Percentiles rank a stretch among this genome's conserved stretches.
Conservation (phyloP, 2,888 invertebrate species). For the Hyppa rectilinea region DNA sequence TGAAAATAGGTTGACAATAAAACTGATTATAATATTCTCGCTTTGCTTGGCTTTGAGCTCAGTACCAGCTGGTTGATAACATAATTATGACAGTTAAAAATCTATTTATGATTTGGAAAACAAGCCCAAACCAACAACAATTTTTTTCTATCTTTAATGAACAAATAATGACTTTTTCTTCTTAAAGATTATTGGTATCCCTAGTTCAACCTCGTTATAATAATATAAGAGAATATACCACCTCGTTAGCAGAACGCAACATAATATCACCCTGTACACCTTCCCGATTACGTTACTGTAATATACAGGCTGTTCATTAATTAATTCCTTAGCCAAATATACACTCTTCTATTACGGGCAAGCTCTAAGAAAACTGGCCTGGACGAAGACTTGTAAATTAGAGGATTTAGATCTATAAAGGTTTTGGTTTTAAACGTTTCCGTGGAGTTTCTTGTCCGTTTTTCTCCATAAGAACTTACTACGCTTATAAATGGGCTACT, state of each 20-base stretch:
- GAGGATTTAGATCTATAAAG: neutral
- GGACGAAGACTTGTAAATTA: neutral
- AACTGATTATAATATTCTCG: neutral
- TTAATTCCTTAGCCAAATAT: slow-evolving; percentile 36
- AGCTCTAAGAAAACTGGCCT: slow-evolving; percentile 9
- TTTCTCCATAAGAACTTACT: too few species aligned
- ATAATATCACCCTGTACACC: slow-evolving; percentile 49
- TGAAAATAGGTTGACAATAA: too few species aligned
- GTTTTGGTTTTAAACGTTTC: too few species aligned
- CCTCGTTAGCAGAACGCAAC: slow-evolving; percentile 54
- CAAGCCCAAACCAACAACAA: too few species aligned
- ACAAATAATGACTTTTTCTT: neutral
- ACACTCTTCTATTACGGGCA: neutral
- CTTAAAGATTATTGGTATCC: slow-evolving; percentile 6
- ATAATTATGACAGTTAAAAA: neutral
- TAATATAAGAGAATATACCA: slow-evolving; percentile 23
- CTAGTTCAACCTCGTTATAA: slow-evolving; percentile 40
- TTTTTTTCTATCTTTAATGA: neutral
- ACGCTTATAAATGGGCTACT: too few species aligned
- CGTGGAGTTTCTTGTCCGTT: neutral
- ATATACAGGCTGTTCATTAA: slow-evolving; percentile 36
- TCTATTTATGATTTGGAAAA: neutral
- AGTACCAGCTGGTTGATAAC: neutral
- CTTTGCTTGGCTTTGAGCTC: too few species aligned
- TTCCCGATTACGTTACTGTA: slow-evolving; percentile 36